Evolutionary conservation across 2,888 invertebrate genomes (phyloP).

Genomic region (Oxytorus armatus): DNA sequence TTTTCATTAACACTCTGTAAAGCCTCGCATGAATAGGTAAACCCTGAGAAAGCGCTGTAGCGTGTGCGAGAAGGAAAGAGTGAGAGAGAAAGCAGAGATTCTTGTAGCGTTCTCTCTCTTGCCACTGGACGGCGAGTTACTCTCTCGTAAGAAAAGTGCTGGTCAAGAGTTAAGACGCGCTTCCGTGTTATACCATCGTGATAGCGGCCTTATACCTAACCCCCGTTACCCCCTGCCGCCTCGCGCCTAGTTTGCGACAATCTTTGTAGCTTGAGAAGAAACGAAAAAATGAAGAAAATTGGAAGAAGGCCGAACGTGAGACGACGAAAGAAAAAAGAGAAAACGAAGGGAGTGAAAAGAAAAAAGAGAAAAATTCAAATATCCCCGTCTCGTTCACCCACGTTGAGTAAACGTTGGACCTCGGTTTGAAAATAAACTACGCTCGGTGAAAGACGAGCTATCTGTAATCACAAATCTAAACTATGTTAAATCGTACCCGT

Average conservation of each 20-base stretch:
- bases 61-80: conserved; percentile 52
- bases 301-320: conserved; percentile 30
- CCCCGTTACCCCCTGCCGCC: conserved; percentile 40
- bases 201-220: conserved; percentile 58
- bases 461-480: conserved; percentile 64
- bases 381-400: conserved; percentile 52
- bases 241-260: conserved; percentile 57
- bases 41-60: conserved; percentile 70
- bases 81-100: conserved; percentile 54
- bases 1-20: conserved; percentile 83
- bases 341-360: too few relatives aligned
- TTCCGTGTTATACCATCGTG: conserved; percentile 67
- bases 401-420: conserved; percentile 26
- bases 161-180: conserved; percentile 67
- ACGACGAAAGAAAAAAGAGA: conserved; percentile 37
- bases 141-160: conserved; percentile 38
- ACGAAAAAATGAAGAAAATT: conserved; percentile 28
- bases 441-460: conserved; percentile 38
- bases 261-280: conserved; percentile 54
- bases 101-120: conserved; percentile 33
- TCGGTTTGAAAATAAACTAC: conserved; percentile 48
- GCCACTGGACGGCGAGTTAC: conserved; percentile 25
- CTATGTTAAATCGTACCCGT: conserved; percentile 58
- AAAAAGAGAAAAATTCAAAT: conserved; percentile 40
- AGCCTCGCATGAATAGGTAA: conserved; percentile 81